Base-by-base conservation (phyloP, 2,797 vertebrate species). In the Apogon talboti region DNA sequence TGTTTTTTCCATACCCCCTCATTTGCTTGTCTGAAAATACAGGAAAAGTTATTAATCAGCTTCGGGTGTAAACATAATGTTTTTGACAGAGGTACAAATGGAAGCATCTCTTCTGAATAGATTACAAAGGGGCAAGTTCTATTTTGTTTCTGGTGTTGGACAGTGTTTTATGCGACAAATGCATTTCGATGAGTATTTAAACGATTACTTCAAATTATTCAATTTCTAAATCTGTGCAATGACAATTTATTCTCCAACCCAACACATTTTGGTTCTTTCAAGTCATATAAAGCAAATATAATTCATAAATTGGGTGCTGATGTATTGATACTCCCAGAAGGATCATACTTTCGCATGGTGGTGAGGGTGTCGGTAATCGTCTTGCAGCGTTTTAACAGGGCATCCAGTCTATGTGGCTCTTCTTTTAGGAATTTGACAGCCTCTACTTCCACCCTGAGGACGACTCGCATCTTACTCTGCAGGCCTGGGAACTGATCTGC, bases 391-490 rank as follows among this genome's bases (percentile, higher is more conserved):
- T 98, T 99, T 48, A 99, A 94, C 40, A 99, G 91, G 52, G 96
- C 96, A 0, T 99, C 98, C 0, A 99, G 95, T 52, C 97, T 92
- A 88, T 96, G 96, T 0, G 97, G 97, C 87, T 99, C 98, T 84
- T 99, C 98, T 90, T 99, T 99, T 77, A 99, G 94, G 92, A 99
- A 99, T 70, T 99, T 99, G 38, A 99, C 98, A 0, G 97, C 97
- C 79, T 99, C 97, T 82, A 98, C 98, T 86, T 99, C 98, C 79
- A 98, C 98, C 2, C 98, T 91, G 64, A 99, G 95, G 84, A 99
- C 96, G 52, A 99, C 96, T 4, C 98, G 94, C 98, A 99, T 98
- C 93, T 98, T 98, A 93, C 97, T 99, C 92, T 99, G 98, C 85
- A 99, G 94, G 78, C 96, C 92, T 6, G 98, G 97, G 88, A 98